Conservation (phyloP, 2,113 vertebrate genomes). For the Dromas ardeola region DNA sequence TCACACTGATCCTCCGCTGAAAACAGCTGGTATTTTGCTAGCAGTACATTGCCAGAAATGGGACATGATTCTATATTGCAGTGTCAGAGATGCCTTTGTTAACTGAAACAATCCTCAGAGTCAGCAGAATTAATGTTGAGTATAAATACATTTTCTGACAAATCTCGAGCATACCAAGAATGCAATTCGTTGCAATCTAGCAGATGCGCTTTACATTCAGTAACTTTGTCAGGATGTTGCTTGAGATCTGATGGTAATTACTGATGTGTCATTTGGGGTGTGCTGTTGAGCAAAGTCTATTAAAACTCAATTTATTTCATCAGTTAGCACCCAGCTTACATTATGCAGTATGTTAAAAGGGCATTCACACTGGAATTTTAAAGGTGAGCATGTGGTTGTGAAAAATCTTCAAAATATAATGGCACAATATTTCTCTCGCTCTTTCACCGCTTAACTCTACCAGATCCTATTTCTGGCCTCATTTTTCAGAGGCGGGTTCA, state of each 20-base stretch:
- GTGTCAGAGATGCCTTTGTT: conserved; percentile 57
- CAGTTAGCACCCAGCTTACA: background rate
- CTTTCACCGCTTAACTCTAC: background rate
- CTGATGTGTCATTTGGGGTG: conserved; percentile 45
- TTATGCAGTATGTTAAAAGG: background rate
- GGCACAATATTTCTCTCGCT: background rate
- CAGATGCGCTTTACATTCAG: conserved; percentile 32
- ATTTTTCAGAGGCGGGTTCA: background rate
- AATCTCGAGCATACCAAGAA: conserved; percentile 13
- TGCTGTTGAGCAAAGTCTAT: conserved; percentile 47
- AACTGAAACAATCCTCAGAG: conserved; percentile 6
- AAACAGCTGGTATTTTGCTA: conserved; percentile 64
- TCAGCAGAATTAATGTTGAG: conserved; percentile 59
- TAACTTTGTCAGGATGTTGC: conserved; percentile 38
- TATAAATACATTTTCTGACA: conserved; percentile 61
- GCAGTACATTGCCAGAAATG: conserved; percentile 38
- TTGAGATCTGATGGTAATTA: conserved; percentile 43
- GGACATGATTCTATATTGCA: conserved; percentile 39
- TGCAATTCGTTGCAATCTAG: conserved; percentile 35
- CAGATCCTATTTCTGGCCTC: background rate
- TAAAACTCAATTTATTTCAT: conserved; percentile 60
- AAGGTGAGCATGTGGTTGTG: background rate
- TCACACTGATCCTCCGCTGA: conserved; percentile 31
- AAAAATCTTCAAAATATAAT: background rate
- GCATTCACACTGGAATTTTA: background rate